Base-by-base conservation (phyloP, 1,140 invertebrate genomes). In the Drosophila takahashii region DNA sequence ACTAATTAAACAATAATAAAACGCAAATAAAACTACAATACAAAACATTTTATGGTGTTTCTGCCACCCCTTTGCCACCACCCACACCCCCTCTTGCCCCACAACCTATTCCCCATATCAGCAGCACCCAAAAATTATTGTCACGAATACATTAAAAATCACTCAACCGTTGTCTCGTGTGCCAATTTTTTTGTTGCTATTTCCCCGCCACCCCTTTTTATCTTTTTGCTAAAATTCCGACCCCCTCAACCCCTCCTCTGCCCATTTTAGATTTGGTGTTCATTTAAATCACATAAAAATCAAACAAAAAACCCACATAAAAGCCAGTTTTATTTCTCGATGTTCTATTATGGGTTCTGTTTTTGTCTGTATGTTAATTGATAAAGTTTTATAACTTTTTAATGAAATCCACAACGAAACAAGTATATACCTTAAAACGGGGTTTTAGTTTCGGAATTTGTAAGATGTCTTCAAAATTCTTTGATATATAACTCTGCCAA, bases 61-160 rank as follows among this genome's bases (percentile, higher is more conserved):
- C 36, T 50, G 57, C 48, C 58, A 47, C 53, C 53, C 64, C 29
- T 34, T 15, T 36, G 5, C 9, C 57, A 36, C 45, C 54, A 44
- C 11, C 32, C 32, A 44, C 29, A 27, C 32, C 26, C 39, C 47
- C 22, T n/a, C 22, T 8, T 5, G 1, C 18, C 29, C 52, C 27
- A 16, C 26, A 65, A 32, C 22, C 10, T 16, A 36, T 62, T 18
- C n/a, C 10, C 37, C 41, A 42, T 85, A 80, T 73, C 77, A 73
- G 73, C 59, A 76, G 50, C 51, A 53, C 42, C 80, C 52, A 73
- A 58, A 86, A 83, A 77, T 77, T 77, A 89, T 87, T 87, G 83
- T 86, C 84, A 87, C 83, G 83, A 69, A 73, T 83, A 87, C 83
- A 87, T 87, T 87, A 84, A 87, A 87, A 87, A 77, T 87, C 83